phyloP scores from a whole-genome alignment of 2,113 vertebrate genomes.

The Platycercus adscitus region DNA sequence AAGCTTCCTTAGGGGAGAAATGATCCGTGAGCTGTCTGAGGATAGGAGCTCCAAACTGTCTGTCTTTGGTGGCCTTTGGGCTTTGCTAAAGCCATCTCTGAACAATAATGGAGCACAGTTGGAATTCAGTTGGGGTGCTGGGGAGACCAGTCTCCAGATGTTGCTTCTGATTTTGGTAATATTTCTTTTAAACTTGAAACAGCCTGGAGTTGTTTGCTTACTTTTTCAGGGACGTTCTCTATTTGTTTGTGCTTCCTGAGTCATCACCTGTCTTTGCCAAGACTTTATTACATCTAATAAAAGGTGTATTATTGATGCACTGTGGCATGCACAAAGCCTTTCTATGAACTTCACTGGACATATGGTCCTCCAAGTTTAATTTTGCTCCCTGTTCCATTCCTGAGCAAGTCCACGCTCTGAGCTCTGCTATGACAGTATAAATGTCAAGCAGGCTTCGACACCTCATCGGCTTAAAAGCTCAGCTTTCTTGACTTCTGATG shows the following conservation, averaged over 20 bases:
- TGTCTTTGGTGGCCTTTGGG: background rate
- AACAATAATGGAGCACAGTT: background rate
- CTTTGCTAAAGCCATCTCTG: background rate
- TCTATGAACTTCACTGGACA: background rate
- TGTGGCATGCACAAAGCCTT: conserved; percentile 22
- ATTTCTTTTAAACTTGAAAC: background rate
- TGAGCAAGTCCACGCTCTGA: background rate
- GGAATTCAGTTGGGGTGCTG: background rate
- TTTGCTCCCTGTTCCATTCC: background rate
- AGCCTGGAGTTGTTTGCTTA: background rate
- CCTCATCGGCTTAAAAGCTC: background rate
- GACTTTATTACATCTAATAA: conserved; percentile 39
- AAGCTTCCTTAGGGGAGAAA: background rate
- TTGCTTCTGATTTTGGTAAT: conserved; percentile 16
- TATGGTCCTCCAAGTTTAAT: background rate
- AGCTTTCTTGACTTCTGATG: background rate
- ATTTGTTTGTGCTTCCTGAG: conserved; percentile 41
- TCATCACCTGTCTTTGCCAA: conserved; percentile 43
- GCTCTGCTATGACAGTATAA: background rate
- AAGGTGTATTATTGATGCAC: conserved; percentile 24
- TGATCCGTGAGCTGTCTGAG: background rate
- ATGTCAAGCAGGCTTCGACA: background rate
- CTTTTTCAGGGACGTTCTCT: background rate
- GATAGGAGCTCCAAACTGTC: background rate
- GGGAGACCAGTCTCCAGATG: background rate